Conservation (phyloP, 64 coral and sea anemone species). For the Montipora cactus region DNA sequence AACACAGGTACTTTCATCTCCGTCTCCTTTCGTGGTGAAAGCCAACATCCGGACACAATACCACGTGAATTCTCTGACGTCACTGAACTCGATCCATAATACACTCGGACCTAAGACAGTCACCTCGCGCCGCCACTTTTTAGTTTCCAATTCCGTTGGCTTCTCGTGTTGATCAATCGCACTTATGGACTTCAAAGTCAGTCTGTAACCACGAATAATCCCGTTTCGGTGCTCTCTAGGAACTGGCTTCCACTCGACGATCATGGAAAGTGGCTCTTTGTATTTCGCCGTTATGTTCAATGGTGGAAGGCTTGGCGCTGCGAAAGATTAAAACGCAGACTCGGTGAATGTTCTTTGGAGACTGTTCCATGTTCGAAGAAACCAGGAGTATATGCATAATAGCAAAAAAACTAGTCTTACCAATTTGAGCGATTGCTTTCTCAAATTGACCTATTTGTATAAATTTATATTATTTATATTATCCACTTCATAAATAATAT, state of each 20-base stretch:
- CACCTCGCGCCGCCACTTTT: neutral
- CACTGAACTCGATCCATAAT: neutral
- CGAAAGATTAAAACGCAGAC: neutral
- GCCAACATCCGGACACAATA: conserved; percentile 52
- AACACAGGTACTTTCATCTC: neutral
- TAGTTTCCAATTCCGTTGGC: neutral
- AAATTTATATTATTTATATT: too few relatives aligned
- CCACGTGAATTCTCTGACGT: conserved; percentile 30
- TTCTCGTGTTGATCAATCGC: neutral
- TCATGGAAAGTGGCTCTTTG: neutral
- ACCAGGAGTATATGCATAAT: too few relatives aligned
- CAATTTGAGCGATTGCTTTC: too few relatives aligned
- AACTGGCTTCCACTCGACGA: conserved; percentile 46
- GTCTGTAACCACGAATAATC: conserved; percentile 41
- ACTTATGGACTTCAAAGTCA: conserved; percentile 12
- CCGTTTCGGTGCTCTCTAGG: conserved; percentile 29
- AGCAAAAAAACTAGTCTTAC: too few relatives aligned
- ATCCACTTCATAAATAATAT: too few relatives aligned
- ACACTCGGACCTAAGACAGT: neutral
- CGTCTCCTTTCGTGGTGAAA: conserved; percentile 25
- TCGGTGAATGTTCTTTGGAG: too few relatives aligned
- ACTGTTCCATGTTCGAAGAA: too few relatives aligned
- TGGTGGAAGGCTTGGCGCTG: conserved; percentile 49
- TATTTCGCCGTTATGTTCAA: conserved; percentile 32
- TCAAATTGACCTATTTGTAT: too few relatives aligned